Conservation (phyloP, 2,113 vertebrate genomes). For the Alosa alosa region DNA sequence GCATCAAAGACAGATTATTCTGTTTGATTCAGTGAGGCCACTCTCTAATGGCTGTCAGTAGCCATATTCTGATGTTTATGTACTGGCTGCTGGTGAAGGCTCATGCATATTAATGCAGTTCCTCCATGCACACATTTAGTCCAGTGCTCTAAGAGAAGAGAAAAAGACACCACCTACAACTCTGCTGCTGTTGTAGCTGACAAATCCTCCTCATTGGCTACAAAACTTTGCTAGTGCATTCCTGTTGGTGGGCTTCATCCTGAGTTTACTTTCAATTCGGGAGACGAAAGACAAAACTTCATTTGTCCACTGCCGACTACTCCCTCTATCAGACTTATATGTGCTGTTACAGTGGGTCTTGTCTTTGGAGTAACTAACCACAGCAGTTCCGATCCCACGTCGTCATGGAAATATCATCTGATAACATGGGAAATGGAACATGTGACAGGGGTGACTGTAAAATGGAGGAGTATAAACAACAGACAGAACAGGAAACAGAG, state of each 20-base stretch:
- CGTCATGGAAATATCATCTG: conserved; percentile 33
- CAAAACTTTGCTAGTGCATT: conserved; percentile 50
- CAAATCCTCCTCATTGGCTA: conserved; percentile 60
- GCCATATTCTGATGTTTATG: conserved; percentile 68
- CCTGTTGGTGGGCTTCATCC: conserved; percentile 47
- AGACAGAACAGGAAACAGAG: conserved; percentile 30
- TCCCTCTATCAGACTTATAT: not conserved
- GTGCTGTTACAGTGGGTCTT: not conserved
- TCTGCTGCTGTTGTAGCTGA: conserved; percentile 64
- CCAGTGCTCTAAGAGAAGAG: conserved; percentile 27
- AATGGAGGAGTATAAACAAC: conserved; percentile 28
- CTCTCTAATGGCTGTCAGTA: conserved; percentile 63
- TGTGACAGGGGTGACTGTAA: conserved; percentile 22
- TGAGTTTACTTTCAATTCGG: conserved; percentile 29
- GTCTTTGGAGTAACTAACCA: not conserved
- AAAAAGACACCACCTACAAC: conserved; percentile 52
- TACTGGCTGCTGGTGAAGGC: conserved; percentile 52
- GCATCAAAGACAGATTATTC: conserved; percentile 62
- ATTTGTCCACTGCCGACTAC: not conserved
- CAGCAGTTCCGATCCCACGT: not conserved
- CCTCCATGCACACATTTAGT: conserved; percentile 34
- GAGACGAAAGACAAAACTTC: not conserved
- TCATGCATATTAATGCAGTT: conserved; percentile 71
- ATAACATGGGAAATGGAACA: conserved; percentile 37
- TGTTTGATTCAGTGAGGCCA: conserved; percentile 63